Conservation (phyloP, 2,797 vertebrate genomes). For the Argentina silus region DNA sequence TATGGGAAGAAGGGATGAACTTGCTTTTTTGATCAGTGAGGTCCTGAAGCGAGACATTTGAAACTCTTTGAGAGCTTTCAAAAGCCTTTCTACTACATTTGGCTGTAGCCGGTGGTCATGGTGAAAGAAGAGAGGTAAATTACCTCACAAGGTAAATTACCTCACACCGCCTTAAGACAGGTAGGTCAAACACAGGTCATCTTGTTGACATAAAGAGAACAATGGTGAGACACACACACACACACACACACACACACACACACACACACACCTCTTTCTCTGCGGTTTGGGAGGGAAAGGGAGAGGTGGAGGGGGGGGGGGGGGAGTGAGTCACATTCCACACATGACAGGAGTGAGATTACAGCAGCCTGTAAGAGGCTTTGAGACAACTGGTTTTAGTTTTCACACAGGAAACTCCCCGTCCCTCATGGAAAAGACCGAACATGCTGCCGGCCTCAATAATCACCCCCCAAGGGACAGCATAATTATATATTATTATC, state of each 20-base stretch:
- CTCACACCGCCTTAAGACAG: conserved; percentile 17
- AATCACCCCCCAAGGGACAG: neutral
- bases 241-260: conserved; percentile 11
- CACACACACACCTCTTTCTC: conserved; percentile 3
- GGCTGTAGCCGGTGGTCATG: conserved; percentile 53
- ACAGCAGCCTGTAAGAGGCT: conserved; percentile 18
- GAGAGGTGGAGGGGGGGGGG: neutral
- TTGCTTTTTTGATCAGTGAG: conserved; percentile 39
- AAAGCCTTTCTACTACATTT: neutral
- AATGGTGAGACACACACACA: neutral
- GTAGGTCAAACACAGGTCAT: neutral
- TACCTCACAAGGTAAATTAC: conserved; percentile 41
- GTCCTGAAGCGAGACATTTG: conserved; percentile 44
- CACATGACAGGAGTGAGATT: conserved; percentile 35
- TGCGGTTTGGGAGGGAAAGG: conserved; percentile 4
- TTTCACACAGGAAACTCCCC: conserved; percentile 20
- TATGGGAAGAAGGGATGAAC: conserved; percentile 20
- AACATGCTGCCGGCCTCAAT: neutral
- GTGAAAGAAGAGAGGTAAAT: conserved; percentile 38
- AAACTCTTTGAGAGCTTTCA: neutral
- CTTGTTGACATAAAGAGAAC: neutral
- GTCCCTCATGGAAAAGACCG: conserved; percentile 7
- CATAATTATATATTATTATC: neutral
- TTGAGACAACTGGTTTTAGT: conserved; percentile 32
- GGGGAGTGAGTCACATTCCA: conserved; percentile 34